Evolutionary conservation across 2,797 vertebrate species (phyloP).

Genomic region (Coregonus sp.): DNA sequence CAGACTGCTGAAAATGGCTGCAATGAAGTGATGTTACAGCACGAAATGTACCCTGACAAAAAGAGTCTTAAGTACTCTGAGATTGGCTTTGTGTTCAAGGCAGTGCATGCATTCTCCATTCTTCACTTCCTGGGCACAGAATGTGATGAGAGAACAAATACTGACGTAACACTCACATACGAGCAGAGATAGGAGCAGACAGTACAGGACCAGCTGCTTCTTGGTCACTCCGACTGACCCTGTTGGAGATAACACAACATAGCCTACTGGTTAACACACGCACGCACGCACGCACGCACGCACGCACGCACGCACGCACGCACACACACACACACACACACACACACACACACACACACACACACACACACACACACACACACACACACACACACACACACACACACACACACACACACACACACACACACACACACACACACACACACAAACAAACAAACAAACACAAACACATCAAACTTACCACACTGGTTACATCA

Average conservation of each 20-base stretch:
- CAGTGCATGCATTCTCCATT: background rate
- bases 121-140: conserved; percentile 21
- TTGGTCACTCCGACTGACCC: conserved; percentile 63
- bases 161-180: conserved; percentile 70
- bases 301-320: no score
- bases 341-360: background rate
- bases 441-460: background rate
- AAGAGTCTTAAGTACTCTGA: background rate
- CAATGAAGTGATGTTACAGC: background rate
- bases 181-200: conserved; percentile 64
- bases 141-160: conserved; percentile 21
- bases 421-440: background rate
- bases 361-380: background rate
- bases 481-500: background rate
- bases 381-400: background rate
- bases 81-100: background rate
- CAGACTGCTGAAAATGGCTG: background rate
- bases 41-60: background rate
- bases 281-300: background rate
- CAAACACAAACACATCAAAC: background rate
- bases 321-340: background rate
- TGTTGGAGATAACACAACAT: conserved; percentile 45
- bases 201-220: conserved; percentile 63
- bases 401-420: conserved; percentile 6
- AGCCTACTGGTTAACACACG: background rate